Evolutionary conservation across 1,140 invertebrate genomes (phyloP).

Genomic region (Lasaia peninsularis): DNA sequence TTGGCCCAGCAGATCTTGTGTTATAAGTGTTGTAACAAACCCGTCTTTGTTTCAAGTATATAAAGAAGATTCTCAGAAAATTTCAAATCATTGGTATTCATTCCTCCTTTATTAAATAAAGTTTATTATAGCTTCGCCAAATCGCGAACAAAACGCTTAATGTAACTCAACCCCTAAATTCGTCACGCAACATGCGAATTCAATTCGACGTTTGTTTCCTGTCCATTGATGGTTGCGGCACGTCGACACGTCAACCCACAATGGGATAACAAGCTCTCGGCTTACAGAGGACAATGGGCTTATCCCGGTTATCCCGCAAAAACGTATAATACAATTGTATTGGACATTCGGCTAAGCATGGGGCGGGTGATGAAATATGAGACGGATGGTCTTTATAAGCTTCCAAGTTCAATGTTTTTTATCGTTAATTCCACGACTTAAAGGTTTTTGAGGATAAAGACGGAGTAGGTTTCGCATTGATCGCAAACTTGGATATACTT

Average conservation of each 20-base stretch:
- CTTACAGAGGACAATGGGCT: slow-evolving; percentile 18
- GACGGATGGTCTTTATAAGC: background rate
- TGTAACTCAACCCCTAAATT: slow-evolving; percentile 14
- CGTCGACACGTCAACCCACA: slow-evolving; percentile 14
- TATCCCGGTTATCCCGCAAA: slow-evolving; percentile 1
- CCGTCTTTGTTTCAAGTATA: too few species aligned
- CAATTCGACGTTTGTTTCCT: slow-evolving; percentile 20
- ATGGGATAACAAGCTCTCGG: slow-evolving; percentile 26
- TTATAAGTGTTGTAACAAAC: too few species aligned
- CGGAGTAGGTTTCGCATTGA: too few species aligned
- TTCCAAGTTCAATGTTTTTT: background rate
- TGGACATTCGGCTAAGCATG: background rate
- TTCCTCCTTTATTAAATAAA: too few species aligned
- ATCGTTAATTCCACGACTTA: background rate
- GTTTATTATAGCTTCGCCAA: too few species aligned
- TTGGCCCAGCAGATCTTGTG: too few species aligned
- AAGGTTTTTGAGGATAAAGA: too few species aligned
- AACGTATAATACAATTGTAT: background rate
- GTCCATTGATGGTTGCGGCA: slow-evolving; percentile 11
- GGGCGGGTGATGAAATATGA: background rate
- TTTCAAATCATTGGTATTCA: too few species aligned
- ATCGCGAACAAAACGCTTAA: too few species aligned
- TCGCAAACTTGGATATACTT: too few species aligned
- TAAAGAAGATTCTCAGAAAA: too few species aligned
- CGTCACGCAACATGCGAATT: slow-evolving; percentile 8